Evolutionary conservation across 2,113 vertebrate genomes (phyloP).

Genomic region (Toxotes chatareus): DNA sequence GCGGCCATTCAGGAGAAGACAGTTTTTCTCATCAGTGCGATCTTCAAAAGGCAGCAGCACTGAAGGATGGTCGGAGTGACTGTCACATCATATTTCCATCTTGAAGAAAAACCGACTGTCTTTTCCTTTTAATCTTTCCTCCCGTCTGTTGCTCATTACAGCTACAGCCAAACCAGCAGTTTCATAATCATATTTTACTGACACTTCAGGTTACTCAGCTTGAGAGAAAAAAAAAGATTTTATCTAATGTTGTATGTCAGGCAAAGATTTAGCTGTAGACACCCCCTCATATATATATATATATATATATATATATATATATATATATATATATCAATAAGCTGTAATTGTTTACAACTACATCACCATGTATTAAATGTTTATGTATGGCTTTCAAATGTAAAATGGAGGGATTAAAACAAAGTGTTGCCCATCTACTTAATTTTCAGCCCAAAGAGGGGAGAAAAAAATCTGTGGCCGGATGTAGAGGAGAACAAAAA

Average conservation of each 20-base stretch:
- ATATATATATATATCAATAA: no score
- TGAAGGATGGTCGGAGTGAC: not conserved
- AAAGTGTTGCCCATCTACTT: not conserved
- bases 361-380: not conserved
- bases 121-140: conserved; percentile 18
- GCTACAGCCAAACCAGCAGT: not conserved
- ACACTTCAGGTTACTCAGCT: not conserved
- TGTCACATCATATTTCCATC: not conserved
- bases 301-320: no score
- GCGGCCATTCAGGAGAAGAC: not conserved
- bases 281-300: not conserved
- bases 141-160: conserved; percentile 2
- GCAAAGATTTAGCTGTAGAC: not conserved
- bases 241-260: not conserved
- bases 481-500: not conserved
- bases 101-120: not conserved
- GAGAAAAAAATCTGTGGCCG: not conserved
- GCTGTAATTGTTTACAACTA: no score
- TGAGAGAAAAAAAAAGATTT: not conserved
- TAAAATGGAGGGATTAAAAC: not conserved
- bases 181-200: conserved; percentile 18
- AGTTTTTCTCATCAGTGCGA: not conserved
- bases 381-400: not conserved
- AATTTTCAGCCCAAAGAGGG: not conserved
- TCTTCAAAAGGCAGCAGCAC: conserved; percentile 1